Percentiles rank a stretch among this genome's conserved stretches.
Conservation (phyloP, 2,113 vertebrate species). For the Ctenomys sociabilis region DNA sequence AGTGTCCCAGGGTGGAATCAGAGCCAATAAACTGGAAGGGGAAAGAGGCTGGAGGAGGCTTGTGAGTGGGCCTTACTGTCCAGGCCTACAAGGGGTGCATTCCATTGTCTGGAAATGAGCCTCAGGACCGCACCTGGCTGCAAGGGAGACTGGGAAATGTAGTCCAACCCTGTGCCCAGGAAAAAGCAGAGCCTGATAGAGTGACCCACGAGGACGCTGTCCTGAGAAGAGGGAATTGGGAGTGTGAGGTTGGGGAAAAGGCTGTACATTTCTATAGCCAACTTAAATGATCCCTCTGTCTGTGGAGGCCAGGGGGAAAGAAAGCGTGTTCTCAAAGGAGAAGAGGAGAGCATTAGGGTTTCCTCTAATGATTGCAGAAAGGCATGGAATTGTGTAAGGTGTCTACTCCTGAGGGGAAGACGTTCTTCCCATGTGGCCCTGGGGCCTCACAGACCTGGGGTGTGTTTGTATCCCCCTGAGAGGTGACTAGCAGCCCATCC, state of each 20-base stretch:
- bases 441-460: background rate
- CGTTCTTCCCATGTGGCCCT: background rate
- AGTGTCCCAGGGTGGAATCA: background rate
- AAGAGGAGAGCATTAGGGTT: background rate
- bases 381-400: background rate
- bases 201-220: background rate
- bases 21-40: background rate
- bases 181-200: background rate
- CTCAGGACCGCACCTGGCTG: background rate
- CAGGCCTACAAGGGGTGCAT: background rate
- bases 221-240: too few relatives aligned
- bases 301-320: background rate
- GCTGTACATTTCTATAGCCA: background rate
- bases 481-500: background rate
- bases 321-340: background rate
- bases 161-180: background rate
- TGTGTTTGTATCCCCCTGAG: background rate
- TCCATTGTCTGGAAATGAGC: background rate
- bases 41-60: background rate
- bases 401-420: background rate
- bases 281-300: background rate
- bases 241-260: too few relatives aligned
- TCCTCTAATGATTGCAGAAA: background rate
- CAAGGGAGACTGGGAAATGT: conserved; percentile 29
- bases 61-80: background rate